phyloP scores from a whole-genome alignment of 1,140 invertebrate genomes.

The Polyergus mexicanus region DNA sequence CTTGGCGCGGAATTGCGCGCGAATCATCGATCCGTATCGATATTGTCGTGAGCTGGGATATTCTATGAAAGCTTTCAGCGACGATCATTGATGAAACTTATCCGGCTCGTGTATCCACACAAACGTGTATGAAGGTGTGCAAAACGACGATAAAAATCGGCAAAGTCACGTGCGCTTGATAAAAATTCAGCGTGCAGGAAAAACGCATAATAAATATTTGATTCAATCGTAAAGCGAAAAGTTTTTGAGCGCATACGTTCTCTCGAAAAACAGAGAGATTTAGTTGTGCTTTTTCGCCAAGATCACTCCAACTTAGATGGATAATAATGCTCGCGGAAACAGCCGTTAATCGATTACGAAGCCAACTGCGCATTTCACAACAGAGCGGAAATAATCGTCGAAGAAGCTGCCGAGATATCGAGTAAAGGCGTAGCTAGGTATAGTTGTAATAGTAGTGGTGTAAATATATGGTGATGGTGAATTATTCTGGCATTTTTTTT shows the following conservation, averaged over 20 bases:
- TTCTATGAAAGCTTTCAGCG: not conserved
- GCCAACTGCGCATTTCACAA: not conserved
- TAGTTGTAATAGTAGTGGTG: conserved; percentile 59
- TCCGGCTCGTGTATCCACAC: not conserved
- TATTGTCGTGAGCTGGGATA: not conserved
- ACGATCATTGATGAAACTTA: conserved; percentile 6
- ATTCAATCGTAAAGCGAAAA: conserved; percentile 5
- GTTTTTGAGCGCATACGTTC: not conserved
- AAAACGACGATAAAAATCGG: conserved; percentile 31
- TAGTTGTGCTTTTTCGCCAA: not conserved
- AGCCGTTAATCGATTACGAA: not conserved
- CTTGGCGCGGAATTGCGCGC: not conserved
- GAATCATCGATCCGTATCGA: not conserved
- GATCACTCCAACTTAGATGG: not conserved
- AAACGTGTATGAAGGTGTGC: not conserved
- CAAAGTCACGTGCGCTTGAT: conserved; percentile 11
- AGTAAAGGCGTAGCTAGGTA: conserved; percentile 66
- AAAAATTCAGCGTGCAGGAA: not conserved
- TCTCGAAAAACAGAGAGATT: not conserved
- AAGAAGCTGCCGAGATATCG: conserved; percentile 52
- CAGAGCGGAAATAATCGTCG: conserved; percentile 64
- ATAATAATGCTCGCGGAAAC: not conserved
- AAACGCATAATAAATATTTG: conserved; percentile 14
- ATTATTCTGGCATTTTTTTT: conserved; percentile 30
- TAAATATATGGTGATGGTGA: conserved; percentile 44